These are phyloP conservation scores for Steatornis caripensis DNA, from an alignment of 2,113 vertebrate species.

Conservation along the genomic window DNA sequence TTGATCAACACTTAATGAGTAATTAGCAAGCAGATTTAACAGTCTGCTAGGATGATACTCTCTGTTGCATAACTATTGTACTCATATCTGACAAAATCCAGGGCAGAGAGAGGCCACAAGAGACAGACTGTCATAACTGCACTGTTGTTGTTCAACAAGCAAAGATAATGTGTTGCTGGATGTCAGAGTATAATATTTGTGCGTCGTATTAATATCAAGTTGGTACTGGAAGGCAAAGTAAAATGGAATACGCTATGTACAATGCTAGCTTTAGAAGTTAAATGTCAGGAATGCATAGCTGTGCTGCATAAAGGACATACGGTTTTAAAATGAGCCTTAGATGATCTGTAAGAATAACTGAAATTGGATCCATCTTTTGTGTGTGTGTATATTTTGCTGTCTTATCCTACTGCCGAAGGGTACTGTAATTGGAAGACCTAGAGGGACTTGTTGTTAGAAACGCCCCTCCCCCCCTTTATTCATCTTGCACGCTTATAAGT, in stretches of 20 bases:
- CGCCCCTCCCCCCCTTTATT: neutral
- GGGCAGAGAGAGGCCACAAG: neutral
- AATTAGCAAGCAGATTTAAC: slow-evolving; percentile 29
- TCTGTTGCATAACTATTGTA: neutral
- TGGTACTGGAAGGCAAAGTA: neutral
- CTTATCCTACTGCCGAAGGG: too few species aligned
- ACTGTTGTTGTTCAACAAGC: neutral
- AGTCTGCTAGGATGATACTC: neutral
- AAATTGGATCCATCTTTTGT: neutral
- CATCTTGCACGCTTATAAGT: neutral
- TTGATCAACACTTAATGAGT: neutral
- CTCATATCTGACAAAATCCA: neutral
- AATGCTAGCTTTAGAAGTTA: neutral
- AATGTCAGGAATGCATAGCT: neutral
- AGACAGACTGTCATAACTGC: neutral
- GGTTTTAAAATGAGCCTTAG: neutral
- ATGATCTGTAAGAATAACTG: neutral
- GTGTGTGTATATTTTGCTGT: neutral
- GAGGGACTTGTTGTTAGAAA: neutral
- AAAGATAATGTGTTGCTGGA: neutral
- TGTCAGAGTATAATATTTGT: neutral
- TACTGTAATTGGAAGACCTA: neutral
- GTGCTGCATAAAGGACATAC: neutral
- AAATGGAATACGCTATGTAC: neutral
- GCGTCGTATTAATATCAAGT: neutral